Conservation (phyloP, 2,888 invertebrate species). For the Leptothorax acervorum region DNA sequence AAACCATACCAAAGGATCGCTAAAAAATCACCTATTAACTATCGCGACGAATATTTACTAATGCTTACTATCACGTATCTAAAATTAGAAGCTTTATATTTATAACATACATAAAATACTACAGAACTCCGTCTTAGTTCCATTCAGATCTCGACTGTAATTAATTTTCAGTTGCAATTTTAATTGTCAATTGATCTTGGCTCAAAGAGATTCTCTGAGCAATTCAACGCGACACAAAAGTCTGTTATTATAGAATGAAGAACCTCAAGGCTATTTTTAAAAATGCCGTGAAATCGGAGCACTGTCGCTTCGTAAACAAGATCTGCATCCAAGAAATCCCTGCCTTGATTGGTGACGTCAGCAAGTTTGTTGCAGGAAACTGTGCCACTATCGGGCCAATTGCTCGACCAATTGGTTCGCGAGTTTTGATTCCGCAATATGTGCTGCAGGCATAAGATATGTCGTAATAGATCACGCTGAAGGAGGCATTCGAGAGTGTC, state of each 20-base stretch:
- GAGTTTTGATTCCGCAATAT: constrained; percentile 4
- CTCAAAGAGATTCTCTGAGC: background rate
- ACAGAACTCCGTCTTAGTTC: background rate
- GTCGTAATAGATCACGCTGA: constrained; percentile 15
- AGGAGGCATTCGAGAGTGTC: background rate
- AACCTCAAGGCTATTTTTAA: background rate
- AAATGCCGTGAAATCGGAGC: background rate
- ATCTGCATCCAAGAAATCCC: background rate
- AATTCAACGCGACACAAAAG: background rate
- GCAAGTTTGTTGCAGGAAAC: background rate
- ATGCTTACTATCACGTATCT: background rate
- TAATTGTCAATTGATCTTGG: background rate
- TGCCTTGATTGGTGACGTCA: constrained; percentile 6
- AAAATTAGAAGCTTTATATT: background rate
- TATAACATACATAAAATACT: background rate
- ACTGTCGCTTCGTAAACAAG: background rate
- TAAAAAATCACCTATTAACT: background rate
- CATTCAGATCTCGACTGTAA: background rate
- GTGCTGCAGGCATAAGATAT: background rate
- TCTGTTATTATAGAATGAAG: background rate
- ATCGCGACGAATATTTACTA: background rate
- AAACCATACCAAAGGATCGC: too few relatives aligned
- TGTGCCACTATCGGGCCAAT: background rate
- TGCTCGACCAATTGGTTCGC: background rate
- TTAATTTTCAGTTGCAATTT: background rate